These are phyloP conservation scores for Condylostylus longicornis DNA, from an alignment of 1,140 invertebrate genomes.

Conservation along the genomic window DNA sequence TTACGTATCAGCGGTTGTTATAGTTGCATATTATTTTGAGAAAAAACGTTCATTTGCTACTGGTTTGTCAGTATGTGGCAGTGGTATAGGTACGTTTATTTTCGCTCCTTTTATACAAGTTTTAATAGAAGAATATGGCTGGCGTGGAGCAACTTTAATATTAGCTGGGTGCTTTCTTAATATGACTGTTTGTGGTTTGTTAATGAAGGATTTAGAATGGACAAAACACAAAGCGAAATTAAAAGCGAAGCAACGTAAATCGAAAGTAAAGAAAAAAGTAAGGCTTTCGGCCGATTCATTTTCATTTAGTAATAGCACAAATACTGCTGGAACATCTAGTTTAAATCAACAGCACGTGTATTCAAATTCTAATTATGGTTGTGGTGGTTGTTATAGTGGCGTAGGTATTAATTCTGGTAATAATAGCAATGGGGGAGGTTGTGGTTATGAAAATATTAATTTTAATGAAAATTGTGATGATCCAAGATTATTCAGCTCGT, in stretches of 20 bases:
- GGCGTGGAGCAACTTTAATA: conserved; percentile 69
- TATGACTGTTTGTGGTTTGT: conserved; percentile 68
- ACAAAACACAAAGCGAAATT: conserved; percentile 43
- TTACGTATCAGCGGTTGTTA: conserved; percentile 79
- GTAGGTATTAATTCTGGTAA: no score
- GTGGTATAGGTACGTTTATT: conserved; percentile 78
- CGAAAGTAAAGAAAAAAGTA: conserved; percentile 39
- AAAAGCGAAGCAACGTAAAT: conserved; percentile 32
- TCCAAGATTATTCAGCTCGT: conserved; percentile 50
- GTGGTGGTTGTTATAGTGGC: no score
- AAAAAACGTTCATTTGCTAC: conserved; percentile 81
- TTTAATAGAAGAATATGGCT: conserved; percentile 63
- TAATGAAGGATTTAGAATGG: conserved; percentile 71
- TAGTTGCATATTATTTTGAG: conserved; percentile 94
- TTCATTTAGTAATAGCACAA: conserved; percentile 49
- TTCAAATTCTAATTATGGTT: no score
- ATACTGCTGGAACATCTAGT: conserved; percentile 38
- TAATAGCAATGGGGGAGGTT: no score
- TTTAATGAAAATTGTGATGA: conserved; percentile 7
- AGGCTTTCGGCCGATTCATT: conserved; percentile 50
- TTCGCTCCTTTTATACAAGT: conserved; percentile 74
- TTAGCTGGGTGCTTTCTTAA: conserved; percentile 73
- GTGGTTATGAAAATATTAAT: no score
- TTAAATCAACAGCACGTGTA: no score
- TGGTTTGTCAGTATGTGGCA: conserved; percentile 81